Evolutionary conservation across 2,113 vertebrate species (phyloP).

Genomic region (Girardinichthys multiradiatus): DNA sequence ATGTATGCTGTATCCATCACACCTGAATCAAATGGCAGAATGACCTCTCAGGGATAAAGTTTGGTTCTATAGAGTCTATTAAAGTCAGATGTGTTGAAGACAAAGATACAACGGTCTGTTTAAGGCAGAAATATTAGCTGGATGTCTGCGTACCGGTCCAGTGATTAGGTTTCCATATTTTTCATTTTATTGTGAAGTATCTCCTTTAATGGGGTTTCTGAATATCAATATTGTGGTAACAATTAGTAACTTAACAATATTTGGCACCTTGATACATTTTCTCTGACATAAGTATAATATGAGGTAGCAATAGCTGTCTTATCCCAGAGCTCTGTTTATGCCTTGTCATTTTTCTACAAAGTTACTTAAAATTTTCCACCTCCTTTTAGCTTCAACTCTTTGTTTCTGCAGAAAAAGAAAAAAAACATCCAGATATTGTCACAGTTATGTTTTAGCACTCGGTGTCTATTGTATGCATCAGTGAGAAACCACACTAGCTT

Average conservation of each 20-base stretch:
- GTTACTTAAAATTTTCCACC: constrained; percentile 38
- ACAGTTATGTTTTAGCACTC: constrained; percentile 51
- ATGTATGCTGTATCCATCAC: no score
- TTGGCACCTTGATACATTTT: constrained; percentile 9
- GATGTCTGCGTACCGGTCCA: neutral
- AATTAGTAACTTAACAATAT: neutral
- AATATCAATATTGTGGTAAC: neutral
- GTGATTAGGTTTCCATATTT: neutral
- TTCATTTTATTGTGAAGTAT: neutral
- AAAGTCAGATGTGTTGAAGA: no score
- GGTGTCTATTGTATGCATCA: constrained; percentile 51
- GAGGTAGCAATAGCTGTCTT: constrained; percentile 15
- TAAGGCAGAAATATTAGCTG: neutral
- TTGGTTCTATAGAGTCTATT: no score
- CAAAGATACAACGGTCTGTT: no score
- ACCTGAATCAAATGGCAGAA: no score
- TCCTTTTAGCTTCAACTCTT: constrained; percentile 44
- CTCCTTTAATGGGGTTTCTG: neutral
- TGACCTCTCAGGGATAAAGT: no score
- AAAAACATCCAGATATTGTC: constrained; percentile 42
- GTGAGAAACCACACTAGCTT: constrained; percentile 51
- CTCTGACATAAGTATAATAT: neutral
- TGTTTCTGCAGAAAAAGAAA: constrained; percentile 14
- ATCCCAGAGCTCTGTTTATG: constrained; percentile 20
- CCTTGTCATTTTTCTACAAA: constrained; percentile 32